Conservation (phyloP, 2,113 vertebrate genomes). For the Scomber colias region DNA sequence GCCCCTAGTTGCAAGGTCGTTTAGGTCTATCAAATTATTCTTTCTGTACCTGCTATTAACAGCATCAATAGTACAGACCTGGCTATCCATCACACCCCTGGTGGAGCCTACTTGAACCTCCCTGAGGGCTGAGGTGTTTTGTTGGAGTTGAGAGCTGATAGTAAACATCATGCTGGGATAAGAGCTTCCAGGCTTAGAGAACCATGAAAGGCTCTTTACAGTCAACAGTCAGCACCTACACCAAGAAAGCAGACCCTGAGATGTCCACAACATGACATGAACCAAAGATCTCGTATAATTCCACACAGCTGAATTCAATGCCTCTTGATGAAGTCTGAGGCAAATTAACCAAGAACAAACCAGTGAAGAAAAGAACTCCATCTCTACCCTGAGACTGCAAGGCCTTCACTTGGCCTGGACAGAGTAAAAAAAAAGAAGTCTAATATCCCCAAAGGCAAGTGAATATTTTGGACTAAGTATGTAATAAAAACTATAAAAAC, state of each 20-base stretch:
- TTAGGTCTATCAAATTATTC: not conserved
- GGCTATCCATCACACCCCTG: not conserved
- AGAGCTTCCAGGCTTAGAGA: conserved; percentile 51
- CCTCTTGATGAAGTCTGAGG: conserved; percentile 15
- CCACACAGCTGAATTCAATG: conserved; percentile 26
- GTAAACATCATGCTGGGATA: conserved; percentile 54
- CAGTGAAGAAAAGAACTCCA: conserved; percentile 49
- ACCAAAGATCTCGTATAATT: conserved; percentile 36
- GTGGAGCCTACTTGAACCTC: not conserved
- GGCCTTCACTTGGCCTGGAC: not conserved
- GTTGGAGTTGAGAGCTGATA: conserved; percentile 5
- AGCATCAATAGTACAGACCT: not conserved
- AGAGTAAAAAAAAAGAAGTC: not conserved
- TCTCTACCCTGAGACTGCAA: not conserved
- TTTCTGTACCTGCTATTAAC: conserved; percentile 8
- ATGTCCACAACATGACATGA: conserved; percentile 34
- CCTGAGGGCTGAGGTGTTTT: conserved; percentile 3
- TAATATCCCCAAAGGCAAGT: conserved; percentile 21
- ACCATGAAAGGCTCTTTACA: conserved; percentile 24
- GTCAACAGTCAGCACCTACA: conserved; percentile 29
- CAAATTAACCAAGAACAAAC: conserved; percentile 68
- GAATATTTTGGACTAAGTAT: conserved; percentile 13
- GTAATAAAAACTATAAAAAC: conserved; percentile 26
- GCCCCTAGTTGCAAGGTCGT: not conserved
- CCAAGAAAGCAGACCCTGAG: conserved; percentile 38